These are phyloP conservation scores for Cryptus armator DNA, from an alignment of 2,888 invertebrate species.

Conservation along the genomic window DNA sequence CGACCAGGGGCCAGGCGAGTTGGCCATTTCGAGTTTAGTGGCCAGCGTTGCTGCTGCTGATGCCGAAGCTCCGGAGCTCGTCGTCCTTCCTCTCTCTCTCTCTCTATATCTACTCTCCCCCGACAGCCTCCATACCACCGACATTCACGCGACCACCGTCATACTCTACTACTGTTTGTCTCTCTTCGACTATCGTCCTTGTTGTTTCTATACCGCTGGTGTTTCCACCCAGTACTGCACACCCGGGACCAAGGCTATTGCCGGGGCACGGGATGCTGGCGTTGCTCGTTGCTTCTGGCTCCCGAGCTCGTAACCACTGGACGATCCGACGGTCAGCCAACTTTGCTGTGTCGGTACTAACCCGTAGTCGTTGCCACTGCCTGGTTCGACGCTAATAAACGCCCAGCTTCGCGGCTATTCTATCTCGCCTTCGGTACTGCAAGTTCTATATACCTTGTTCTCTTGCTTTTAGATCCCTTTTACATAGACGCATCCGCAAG, in stretches of 20 bases:
- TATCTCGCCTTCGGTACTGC: slow-evolving; percentile 41
- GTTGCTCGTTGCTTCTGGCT: slow-evolving; percentile 66
- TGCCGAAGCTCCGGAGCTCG: slow-evolving; percentile 39
- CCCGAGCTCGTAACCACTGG: slow-evolving; percentile 69
- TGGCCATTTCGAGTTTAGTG: slow-evolving; percentile 80
- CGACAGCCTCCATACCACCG: neutral
- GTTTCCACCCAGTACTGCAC: slow-evolving; percentile 36
- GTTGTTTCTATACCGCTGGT: slow-evolving; percentile 42
- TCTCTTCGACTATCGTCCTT: slow-evolving; percentile 34
- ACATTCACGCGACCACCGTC: neutral
- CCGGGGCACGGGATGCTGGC: slow-evolving; percentile 64
- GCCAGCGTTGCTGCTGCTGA: slow-evolving; percentile 62
- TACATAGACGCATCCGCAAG: neutral
- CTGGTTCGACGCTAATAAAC: slow-evolving; percentile 76
- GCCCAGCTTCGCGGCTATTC: slow-evolving; percentile 73
- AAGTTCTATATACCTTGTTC: slow-evolving; percentile 16
- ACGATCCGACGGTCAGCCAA: slow-evolving; percentile 75
- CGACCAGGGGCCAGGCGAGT: slow-evolving; percentile 65
- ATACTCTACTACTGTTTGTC: neutral
- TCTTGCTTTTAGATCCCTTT: slow-evolving; percentile 14
- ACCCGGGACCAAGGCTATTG: slow-evolving; percentile 67
- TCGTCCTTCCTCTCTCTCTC: slow-evolving; percentile 34
- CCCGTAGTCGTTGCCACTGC: slow-evolving; percentile 12
- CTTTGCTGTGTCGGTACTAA: slow-evolving; percentile 69
- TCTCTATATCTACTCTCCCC: neutral